Base-by-base conservation (phyloP, 2,888 invertebrate genomes). In the Rugalucina vietnamica region DNA sequence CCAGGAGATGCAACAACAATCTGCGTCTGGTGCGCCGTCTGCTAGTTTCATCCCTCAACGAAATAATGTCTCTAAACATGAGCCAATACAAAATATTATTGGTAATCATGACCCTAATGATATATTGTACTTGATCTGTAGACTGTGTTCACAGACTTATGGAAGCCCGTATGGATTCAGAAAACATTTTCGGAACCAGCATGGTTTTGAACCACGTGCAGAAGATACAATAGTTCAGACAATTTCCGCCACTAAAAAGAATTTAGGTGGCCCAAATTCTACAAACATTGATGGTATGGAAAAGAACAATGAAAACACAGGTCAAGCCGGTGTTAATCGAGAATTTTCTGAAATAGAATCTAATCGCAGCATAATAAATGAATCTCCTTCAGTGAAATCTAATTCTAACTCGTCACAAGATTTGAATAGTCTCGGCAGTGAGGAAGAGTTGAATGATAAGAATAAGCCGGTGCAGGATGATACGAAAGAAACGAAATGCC, bases 141-240 rank as follows among this genome's bases (percentile, higher is more conserved):
- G 91, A 70, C 84, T 93, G 36, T 94, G 94, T 83, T 88, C 90
- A 14, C 92, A 93, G 73, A 93, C 93, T 0, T 93, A 94, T 79
- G 94, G 94, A 14, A 94, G 93, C 81, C 92, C 93, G 0, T 93
- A 94, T 86, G 93, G 93, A 39, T 94, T 94, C 82, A 83, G 93
- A 65, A 94, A 93, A 81, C 94, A 94, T 85, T 94, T 94, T 79
- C 85, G 92, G 43, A 94, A 94, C 83, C 92, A 92, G 73, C 94
- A 94, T 89, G 93, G 94, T 4, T 93, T 93, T 89, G 94, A 93
- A 79, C 94, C 94, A 0, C 91, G 91, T 21, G 90, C 93, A 0
- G 93, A 94, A 43, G 93, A 94, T 73, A 93, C 93, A 5, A 90
- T 92, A 36, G 92, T 94, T n/a, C 93, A 93, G 73, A 93, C 93